Conservation (phyloP, 2,888 invertebrate genomes). For the Belgica antarctica region DNA sequence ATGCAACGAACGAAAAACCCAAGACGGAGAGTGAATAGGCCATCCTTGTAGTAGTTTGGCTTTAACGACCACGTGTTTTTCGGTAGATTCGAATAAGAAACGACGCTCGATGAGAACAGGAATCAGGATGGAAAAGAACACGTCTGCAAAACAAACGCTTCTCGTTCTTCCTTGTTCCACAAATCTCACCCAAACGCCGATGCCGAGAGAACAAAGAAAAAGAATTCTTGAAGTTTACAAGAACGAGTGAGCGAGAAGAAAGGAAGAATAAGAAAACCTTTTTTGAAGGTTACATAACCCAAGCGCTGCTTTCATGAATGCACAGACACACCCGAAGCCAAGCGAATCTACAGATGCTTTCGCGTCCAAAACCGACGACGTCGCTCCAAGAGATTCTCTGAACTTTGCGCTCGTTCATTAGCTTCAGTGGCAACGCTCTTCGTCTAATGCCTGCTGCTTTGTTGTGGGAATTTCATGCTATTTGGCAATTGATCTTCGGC, state of each 20-base stretch:
- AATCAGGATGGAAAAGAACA: conserved; percentile 12
- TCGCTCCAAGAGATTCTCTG: not conserved
- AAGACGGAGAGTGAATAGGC: conserved; percentile 8
- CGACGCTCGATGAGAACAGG: not conserved
- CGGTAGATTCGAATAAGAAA: conserved; percentile 7
- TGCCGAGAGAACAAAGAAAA: no score
- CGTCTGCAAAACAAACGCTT: conserved; percentile 1
- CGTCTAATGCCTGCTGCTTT: not conserved
- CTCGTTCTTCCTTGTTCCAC: conserved; percentile 5
- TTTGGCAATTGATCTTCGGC: not conserved
- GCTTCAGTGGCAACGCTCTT: conserved; percentile 5
- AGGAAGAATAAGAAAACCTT: conserved; percentile 30
- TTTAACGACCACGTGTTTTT: conserved; percentile 38
- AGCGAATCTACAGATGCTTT: conserved; percentile 20
- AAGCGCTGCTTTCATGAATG: not conserved
- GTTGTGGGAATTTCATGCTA: not conserved
- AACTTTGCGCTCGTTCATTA: conserved; percentile 5
- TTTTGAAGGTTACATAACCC: conserved; percentile 42
- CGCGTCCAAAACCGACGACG: not conserved
- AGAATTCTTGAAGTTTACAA: conserved; percentile 13
- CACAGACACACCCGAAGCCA: conserved; percentile 23
- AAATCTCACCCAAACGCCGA: conserved; percentile 9
- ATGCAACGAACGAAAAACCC: conserved; percentile 24
- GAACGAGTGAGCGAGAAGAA: conserved; percentile 9
- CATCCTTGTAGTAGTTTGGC: conserved; percentile 9